Evolutionary conservation across 2,888 invertebrate species (phyloP).

Genomic region (Drosophila suboccidentalis): DNA sequence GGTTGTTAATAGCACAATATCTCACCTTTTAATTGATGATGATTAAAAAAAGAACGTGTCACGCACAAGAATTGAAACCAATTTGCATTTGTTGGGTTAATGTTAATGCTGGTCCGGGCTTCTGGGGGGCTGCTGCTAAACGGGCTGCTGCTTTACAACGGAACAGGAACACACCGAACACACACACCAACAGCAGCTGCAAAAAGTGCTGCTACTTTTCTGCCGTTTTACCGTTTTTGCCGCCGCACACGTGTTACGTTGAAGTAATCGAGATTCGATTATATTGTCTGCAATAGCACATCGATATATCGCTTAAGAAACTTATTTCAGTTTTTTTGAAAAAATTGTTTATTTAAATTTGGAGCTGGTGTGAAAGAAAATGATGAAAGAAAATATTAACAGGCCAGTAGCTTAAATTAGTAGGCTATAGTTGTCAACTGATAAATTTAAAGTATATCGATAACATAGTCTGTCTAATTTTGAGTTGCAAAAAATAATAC

Average conservation of each 20-base stretch:
- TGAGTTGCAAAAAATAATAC: neutral
- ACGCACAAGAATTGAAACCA: conserved; percentile 54
- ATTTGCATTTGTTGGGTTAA: conserved; percentile 50
- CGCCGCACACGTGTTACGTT: conserved; percentile 64
- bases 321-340: neutral
- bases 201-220: conserved; percentile 66
- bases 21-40: conserved; percentile 56
- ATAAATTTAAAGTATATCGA: conserved; percentile 1
- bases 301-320: conserved; percentile 26
- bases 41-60: conserved; percentile 55
- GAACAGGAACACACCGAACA: conserved; percentile 66
- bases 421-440: neutral
- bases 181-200: conserved; percentile 74
- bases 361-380: neutral
- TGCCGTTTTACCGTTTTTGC: conserved; percentile 64
- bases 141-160: conserved; percentile 57
- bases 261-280: conserved; percentile 37
- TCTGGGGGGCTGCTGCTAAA: conserved; percentile 56
- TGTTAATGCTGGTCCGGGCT: conserved; percentile 61
- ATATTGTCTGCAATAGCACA: conserved; percentile 1
- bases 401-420: no score
- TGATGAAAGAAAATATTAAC: neutral
- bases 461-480: neutral
- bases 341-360: neutral
- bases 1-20: conserved; percentile 24